These are phyloP conservation scores for Smittia sp. DNA, from an alignment of 2,888 invertebrate genomes.

Conservation along the genomic window DNA sequence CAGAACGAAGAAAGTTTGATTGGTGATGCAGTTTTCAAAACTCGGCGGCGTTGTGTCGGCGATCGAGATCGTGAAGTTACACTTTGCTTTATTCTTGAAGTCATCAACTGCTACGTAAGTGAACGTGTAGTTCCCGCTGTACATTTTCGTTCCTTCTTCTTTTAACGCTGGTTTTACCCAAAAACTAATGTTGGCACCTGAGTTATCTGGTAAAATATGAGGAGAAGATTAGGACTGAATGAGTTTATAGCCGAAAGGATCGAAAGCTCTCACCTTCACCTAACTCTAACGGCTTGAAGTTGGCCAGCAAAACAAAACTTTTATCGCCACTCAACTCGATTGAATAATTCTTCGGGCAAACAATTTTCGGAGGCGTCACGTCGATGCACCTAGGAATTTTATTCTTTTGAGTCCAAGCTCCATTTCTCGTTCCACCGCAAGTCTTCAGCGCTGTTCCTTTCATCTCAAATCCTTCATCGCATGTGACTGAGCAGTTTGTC, in stretches of 20 bases:
- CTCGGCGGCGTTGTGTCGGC: constrained; percentile 58
- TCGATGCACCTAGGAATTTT: constrained; percentile 56
- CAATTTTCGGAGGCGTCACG: constrained; percentile 58
- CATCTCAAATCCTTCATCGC: constrained; percentile 60
- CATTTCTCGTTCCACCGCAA: constrained; percentile 58
- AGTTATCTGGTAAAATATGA: constrained; percentile 57
- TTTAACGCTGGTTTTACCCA: constrained; percentile 61
- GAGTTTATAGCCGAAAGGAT: no score
- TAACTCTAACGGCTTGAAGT: constrained; percentile 47
- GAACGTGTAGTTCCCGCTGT: constrained; percentile 60
- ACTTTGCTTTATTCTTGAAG: constrained; percentile 60
- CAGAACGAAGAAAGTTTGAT: constrained; percentile 57
- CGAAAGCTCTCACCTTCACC: constrained; percentile 47
- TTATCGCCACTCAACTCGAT: constrained; percentile 27
- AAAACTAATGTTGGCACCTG: constrained; percentile 56
- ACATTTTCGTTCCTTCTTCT: constrained; percentile 54
- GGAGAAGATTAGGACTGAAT: constrained; percentile 27
- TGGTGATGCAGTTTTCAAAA: constrained; percentile 61
- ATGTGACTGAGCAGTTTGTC: constrained; percentile 59
- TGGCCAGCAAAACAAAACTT: constrained; percentile 12
- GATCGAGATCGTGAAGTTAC: constrained; percentile 60
- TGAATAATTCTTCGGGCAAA: constrained; percentile 57
- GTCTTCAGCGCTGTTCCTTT: constrained; percentile 57
- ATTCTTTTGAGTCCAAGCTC: constrained; percentile 57
- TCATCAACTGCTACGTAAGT: constrained; percentile 63